Evolutionary conservation across 2,888 invertebrate genomes (phyloP), one percentile per base, ranked within the genome.

Genomic region (Zhengitettix transpicula): DNA sequence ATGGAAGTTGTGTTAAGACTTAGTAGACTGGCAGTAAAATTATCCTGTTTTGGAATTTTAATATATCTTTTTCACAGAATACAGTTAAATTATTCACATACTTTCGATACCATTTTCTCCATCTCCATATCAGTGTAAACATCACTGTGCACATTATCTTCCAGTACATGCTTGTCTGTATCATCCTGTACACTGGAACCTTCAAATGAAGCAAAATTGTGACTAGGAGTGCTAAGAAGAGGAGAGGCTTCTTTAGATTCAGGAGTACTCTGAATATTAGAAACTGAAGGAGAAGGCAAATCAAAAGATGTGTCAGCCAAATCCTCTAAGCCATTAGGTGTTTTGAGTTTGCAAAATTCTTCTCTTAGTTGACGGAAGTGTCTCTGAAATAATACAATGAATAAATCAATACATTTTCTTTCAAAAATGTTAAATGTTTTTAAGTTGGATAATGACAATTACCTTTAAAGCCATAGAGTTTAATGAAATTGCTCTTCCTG

Each of bases 361-460:
- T 93, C 92, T 67, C 89, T 84, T 64, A 95, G 76, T 70, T 89
- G 85, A 66, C 84, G 82, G 72, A 87, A 88, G 72, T 90, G 88
- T 60, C 88, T 82, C 82, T 90, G 79, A 52, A 77, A 71, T 16
- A 57, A 54, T 40, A 10, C 14, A 28, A 28, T 28, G 28, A 28
- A n/a, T n/a, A n/a, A n/a, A 7, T 28, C 28, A 28, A 7, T 7
- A 5, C 7, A 5, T 28, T 41, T 8, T 41, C 1, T 56, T 41
- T 28, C 56, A 56, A 10, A 56, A 40, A 15, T 1, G 56, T 40
- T 56, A 47, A 2, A 2, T 14, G 28, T 28, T 28, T 28, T 28
- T 7, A 28, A 28, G 28, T 28, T 28, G 28, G 7, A 28, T 28
- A 28, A 28, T 28, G 3, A 28, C 28, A 28, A 28, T 70, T 67